Conservation (phyloP, 2,797 vertebrate species). For the Tamandua tetradactyla region DNA sequence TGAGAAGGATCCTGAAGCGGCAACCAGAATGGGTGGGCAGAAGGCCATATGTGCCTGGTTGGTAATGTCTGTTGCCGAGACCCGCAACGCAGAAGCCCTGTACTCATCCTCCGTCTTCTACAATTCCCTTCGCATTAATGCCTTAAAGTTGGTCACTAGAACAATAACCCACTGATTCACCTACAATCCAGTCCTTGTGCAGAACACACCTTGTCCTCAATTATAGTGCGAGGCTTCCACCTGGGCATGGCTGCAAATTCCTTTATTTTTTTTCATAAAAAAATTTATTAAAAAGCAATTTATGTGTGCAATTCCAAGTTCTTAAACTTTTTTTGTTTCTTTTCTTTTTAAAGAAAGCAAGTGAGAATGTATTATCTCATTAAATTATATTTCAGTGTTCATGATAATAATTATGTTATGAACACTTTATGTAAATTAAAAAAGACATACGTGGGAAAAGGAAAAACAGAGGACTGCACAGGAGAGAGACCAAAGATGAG, state of each 20-base stretch:
- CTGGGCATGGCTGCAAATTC: neutral
- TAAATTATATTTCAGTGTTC: neutral
- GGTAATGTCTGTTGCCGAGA: neutral
- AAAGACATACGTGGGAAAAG: neutral
- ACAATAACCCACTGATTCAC: neutral
- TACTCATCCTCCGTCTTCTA: neutral
- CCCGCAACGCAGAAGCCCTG: neutral
- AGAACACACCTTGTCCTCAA: neutral
- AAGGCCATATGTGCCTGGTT: neutral
- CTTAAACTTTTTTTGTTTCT: neutral
- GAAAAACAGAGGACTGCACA: neutral
- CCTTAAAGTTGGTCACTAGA: neutral
- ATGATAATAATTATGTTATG: no score
- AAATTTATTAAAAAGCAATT: neutral
- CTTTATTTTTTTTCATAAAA: neutral
- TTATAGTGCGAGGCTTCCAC: neutral
- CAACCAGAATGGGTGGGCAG: neutral
- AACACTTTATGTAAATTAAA: conserved; percentile 3
- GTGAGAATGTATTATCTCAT: neutral
- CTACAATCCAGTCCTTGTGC: no score
- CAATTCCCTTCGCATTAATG: neutral
- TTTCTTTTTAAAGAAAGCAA: conserved; percentile 1
- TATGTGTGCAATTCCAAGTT: no score
- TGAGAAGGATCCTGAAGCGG: neutral
- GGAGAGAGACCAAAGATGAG: neutral